Evolutionary conservation across 2,888 invertebrate species (phyloP).

Genomic region (Drosophila fulvimacula): DNA sequence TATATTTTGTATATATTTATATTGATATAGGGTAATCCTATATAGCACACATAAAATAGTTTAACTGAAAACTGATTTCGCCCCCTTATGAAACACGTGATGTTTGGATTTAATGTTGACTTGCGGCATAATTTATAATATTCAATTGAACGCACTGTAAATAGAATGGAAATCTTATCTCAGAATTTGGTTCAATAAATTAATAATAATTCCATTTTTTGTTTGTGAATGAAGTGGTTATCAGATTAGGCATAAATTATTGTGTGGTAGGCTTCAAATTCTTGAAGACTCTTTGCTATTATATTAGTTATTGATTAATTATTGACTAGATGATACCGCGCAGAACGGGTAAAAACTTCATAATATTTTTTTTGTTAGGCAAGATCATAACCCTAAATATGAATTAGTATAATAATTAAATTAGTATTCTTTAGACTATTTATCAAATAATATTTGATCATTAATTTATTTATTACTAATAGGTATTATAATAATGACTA

Average conservation of each 20-base stretch:
- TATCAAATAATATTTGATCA: too few species aligned
- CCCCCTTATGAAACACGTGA: not conserved
- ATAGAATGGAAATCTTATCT: constrained; percentile 19
- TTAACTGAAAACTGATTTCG: not conserved
- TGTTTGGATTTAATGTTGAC: not conserved
- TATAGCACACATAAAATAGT: too few species aligned
- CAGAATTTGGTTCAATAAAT: constrained; percentile 18
- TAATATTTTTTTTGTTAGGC: too few species aligned
- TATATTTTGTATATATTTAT: too few species aligned
- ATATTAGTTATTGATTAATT: not conserved
- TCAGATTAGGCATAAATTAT: not conserved
- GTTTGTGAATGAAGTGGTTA: constrained; percentile 31
- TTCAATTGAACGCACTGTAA: not conserved
- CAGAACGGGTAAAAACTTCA: not conserved
- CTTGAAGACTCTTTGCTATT: not conserved
- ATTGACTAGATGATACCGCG: not conserved
- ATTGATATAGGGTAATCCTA: not conserved
- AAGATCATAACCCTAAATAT: too few species aligned
- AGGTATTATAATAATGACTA: too few species aligned
- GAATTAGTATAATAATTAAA: too few species aligned
- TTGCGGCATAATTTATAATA: not conserved
- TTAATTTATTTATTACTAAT: too few species aligned
- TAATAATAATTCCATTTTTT: constrained; percentile 9
- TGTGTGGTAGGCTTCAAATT: not conserved
- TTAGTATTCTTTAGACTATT: too few species aligned